Evolutionary conservation across 2,888 invertebrate species (phyloP).

Genomic region (Orthosia gothica): DNA sequence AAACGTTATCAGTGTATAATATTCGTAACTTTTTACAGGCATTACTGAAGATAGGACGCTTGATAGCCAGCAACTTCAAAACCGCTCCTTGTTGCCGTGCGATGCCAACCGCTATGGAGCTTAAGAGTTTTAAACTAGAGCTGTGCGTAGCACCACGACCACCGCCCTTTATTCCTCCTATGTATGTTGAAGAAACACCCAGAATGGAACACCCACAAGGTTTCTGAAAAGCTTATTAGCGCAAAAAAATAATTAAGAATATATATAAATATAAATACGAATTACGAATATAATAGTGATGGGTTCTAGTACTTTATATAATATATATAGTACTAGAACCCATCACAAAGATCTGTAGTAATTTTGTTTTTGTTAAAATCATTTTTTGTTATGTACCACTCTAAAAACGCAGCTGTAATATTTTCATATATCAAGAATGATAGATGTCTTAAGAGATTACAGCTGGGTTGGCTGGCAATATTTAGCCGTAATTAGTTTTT

Average conservation of each 20-base stretch:
- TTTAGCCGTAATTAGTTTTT: no score
- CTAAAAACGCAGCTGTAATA: no score
- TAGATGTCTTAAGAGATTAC: no score
- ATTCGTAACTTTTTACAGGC: conserved; percentile 71
- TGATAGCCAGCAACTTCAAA: conserved; percentile 71
- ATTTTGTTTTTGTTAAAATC: no score
- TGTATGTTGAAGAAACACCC: conserved; percentile 27
- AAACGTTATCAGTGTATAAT: background rate
- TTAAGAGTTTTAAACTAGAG: conserved; percentile 82
- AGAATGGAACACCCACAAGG: conserved; percentile 20
- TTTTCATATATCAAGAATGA: no score
- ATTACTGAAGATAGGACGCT: conserved; percentile 79
- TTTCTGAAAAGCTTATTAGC: conserved; percentile 4
- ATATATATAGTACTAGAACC: no score
- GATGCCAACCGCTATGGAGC: conserved; percentile 80
- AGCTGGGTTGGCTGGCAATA: no score
- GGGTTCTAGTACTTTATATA: no score
- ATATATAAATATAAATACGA: no score
- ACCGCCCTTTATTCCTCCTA: conserved; percentile 14
- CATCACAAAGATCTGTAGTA: no score
- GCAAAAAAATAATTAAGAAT: background rate
- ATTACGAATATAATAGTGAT: no score
- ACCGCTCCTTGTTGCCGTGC: conserved; percentile 69
- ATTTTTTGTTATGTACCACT: no score
- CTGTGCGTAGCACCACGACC: conserved; percentile 79